A percentile compares a stretch with the other conserved stretches of the same genome.
Conservation (phyloP, 2,113 vertebrate genomes). For the Sardina pilchardus region DNA sequence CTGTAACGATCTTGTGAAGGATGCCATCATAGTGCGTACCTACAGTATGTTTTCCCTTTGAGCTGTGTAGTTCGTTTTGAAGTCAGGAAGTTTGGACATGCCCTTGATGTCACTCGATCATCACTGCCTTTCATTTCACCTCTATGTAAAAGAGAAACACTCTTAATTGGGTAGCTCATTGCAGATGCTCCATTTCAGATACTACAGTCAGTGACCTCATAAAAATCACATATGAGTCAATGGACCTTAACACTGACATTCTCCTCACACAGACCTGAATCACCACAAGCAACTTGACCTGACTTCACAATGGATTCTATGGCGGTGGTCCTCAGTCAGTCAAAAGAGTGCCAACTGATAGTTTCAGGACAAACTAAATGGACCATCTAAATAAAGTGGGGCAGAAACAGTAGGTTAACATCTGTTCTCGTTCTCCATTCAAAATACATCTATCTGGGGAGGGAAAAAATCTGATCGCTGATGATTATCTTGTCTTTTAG, state of each 20-base stretch:
- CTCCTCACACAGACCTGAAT: background rate
- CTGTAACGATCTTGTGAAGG: background rate
- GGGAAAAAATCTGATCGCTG: background rate
- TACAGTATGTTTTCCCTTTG: background rate
- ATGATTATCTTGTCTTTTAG: background rate
- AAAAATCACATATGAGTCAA: background rate
- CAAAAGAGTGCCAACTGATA: background rate
- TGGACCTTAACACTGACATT: background rate
- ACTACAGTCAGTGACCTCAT: background rate
- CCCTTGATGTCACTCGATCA: background rate
- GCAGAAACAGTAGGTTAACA: background rate
- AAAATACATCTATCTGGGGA: background rate
- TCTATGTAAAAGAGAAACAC: background rate
- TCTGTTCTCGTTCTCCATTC: background rate
- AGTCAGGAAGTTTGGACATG: background rate
- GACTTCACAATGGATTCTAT: background rate
- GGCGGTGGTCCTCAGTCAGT: background rate
- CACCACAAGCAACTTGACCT: background rate
- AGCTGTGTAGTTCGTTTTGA: background rate
- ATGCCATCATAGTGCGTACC: background rate
- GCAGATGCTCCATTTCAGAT: background rate
- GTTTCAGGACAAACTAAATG: background rate
- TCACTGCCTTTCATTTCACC: background rate
- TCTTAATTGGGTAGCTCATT: background rate
- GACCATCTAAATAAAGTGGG: background rate